Evolutionary conservation across 2,797 vertebrate species (phyloP).

Genomic region (Sebastes dallii): DNA sequence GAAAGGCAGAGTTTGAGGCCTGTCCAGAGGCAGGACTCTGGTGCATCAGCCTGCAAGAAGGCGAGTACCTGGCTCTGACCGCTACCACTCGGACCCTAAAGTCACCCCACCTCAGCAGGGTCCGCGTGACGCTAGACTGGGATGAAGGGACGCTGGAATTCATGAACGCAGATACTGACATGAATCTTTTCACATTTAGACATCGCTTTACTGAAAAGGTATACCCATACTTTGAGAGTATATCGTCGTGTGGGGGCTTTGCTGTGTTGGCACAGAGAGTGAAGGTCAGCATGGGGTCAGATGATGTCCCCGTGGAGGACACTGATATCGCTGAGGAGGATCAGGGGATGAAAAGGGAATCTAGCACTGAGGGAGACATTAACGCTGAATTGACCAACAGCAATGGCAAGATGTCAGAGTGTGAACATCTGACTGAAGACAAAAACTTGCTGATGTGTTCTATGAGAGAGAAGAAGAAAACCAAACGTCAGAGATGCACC

Average conservation of each 20-base stretch:
- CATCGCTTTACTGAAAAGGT: constrained; percentile 68
- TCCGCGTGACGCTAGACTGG: constrained; percentile 74
- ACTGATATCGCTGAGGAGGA: background rate
- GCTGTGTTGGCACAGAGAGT: constrained; percentile 29
- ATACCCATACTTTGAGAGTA: constrained; percentile 74
- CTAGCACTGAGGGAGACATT: background rate
- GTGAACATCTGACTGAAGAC: background rate
- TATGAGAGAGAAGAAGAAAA: background rate
- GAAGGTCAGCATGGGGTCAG: constrained; percentile 3
- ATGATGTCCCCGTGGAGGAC: background rate
- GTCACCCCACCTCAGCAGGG: constrained; percentile 21
- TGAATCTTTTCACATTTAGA: constrained; percentile 74
- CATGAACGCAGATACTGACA: constrained; percentile 48
- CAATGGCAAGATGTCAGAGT: background rate
- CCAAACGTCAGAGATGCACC: background rate
- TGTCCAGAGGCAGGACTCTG: constrained; percentile 79
- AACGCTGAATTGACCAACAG: background rate
- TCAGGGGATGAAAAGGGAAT: background rate
- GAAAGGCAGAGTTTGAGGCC: constrained; percentile 66
- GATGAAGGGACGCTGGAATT: constrained; percentile 76
- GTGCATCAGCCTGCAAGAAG: constrained; percentile 75
- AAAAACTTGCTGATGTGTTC: background rate
- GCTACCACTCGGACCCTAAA: constrained; percentile 51
- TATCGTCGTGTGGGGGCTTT: background rate
- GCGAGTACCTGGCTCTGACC: constrained; percentile 69